A percentile compares a stretch with the other conserved stretches of the same genome.
These are phyloP conservation scores for Dipus sagitta DNA, from an alignment of 2,797 vertebrate genomes.

Conservation along the genomic window DNA sequence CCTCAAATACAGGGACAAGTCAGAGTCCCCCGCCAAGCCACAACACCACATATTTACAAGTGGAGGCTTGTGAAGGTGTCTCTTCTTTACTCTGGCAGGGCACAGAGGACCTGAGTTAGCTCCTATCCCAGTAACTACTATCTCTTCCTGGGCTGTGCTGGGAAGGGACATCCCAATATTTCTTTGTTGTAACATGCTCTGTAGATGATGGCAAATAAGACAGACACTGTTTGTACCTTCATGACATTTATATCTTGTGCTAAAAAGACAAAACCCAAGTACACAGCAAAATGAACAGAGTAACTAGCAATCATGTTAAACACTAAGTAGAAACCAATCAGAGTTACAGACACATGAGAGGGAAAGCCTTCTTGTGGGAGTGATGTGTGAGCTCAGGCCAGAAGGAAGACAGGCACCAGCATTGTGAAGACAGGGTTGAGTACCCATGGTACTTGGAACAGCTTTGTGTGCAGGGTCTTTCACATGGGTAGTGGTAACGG, in stretches of 20 bases:
- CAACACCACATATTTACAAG: not conserved
- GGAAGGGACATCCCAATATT: not conserved
- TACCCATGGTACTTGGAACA: not conserved
- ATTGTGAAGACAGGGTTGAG: not conserved
- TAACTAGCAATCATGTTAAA: conserved; percentile 1
- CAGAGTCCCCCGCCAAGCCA: not conserved
- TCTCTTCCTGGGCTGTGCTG: not conserved
- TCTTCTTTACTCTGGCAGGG: not conserved
- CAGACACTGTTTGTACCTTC: not conserved
- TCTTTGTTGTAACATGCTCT: not conserved
- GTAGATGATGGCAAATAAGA: not conserved
- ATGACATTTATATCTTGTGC: not conserved
- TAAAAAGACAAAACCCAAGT: conserved; percentile 37
- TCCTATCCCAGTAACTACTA: not conserved
- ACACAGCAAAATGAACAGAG: conserved; percentile 18
- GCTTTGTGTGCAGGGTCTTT: not conserved
- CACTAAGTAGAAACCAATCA: not conserved
- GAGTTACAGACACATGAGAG: not conserved
- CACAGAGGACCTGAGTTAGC: conserved; percentile 10
- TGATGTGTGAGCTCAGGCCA: not conserved
- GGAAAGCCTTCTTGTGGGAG: not conserved
- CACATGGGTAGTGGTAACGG: not conserved
- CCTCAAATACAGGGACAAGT: not conserved
- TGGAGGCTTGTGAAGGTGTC: not conserved
- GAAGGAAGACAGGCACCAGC: not conserved